Base-by-base conservation (phyloP, 2,797 vertebrate genomes). In the Otolemur crassicaudatus region DNA sequence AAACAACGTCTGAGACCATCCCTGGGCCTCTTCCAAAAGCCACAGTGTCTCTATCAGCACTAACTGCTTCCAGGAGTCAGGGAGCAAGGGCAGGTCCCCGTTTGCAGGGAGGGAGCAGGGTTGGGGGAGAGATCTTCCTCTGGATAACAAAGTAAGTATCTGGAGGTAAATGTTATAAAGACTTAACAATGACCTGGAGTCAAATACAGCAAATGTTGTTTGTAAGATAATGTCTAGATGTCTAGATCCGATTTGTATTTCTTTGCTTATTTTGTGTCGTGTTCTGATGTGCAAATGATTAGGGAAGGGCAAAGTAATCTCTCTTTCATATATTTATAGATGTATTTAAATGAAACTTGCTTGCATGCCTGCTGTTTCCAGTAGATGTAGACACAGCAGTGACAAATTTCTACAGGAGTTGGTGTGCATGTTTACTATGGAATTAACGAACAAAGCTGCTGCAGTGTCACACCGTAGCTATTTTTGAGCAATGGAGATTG, bases 381-480 rank as follows among this genome's bases (percentile, higher is more conserved):
- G 25, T n/a, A 82, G 34, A 7, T 73, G 40, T 37, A 77, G 16
- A 95, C 8, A 2, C 37, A 97, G 75, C 70, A 91, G 23, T 84
- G 1, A 90, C 90, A 95, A 61, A 95, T 96, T 82, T 27, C 84
- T 81, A 49, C 46, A n/a, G 0, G 7, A 87, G 91, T 92, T 2
- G 4, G 2, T 34, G 63, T 77, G 29, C 12, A 4, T 76, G 12
- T 49, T 94, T 97, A 79, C 87, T 63, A 22, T 4, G 11, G 25
- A 69, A 49, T 94, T 96, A 92, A 40, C 49, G 82, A 95, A 92
- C 90, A 76, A 92, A 96, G 10, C 40, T 65, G 65, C 27, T 87
- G 1, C 16, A 75, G 27, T 80, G 70, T 23, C 31, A 37, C 31
- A 80, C 1, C 88, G 0, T 10, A 96, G 91, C 56, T 92, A 93